Evolutionary conservation across 2,113 vertebrate species (phyloP).

Genomic region (Sialia sialis): DNA sequence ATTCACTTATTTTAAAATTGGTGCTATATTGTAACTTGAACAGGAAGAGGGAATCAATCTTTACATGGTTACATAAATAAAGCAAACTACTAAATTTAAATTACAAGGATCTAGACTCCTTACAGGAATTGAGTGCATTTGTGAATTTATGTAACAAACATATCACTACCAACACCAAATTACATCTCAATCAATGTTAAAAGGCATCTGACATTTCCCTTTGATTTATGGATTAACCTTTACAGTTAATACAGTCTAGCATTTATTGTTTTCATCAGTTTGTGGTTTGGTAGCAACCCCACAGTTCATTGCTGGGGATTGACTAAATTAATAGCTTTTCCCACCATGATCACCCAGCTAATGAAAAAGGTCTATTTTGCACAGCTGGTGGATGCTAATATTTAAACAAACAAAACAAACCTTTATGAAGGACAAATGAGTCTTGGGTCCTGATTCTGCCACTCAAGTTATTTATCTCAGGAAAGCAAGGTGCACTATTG

Average conservation of each 20-base stretch:
- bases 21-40: not conserved
- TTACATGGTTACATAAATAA: conserved; percentile 25
- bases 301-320: conserved; percentile 62
- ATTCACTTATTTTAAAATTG: not conserved
- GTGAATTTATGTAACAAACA: conserved; percentile 44
- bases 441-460: not conserved
- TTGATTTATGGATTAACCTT: conserved; percentile 80
- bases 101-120: conserved; percentile 13
- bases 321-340: conserved; percentile 70
- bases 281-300: conserved; percentile 54
- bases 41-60: conserved; percentile 7
- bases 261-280: conserved; percentile 60
- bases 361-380: conserved; percentile 52
- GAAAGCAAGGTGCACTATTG: not conserved
- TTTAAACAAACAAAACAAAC: conserved; percentile 56
- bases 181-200: conserved; percentile 73
- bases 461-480: not conserved
- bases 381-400: conserved; percentile 48
- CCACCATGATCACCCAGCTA: conserved; percentile 42
- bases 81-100: conserved; percentile 53
- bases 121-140: conserved; percentile 15
- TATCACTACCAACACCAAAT: conserved; percentile 58
- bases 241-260: conserved; percentile 55
- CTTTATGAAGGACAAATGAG: conserved; percentile 19
- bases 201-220: conserved; percentile 74